A percentile compares a stretch with the other conserved stretches of the same genome.
Evolutionary conservation across 2,797 vertebrate species (phyloP).

Genomic region (Enteromius afrohamiltoni): DNA sequence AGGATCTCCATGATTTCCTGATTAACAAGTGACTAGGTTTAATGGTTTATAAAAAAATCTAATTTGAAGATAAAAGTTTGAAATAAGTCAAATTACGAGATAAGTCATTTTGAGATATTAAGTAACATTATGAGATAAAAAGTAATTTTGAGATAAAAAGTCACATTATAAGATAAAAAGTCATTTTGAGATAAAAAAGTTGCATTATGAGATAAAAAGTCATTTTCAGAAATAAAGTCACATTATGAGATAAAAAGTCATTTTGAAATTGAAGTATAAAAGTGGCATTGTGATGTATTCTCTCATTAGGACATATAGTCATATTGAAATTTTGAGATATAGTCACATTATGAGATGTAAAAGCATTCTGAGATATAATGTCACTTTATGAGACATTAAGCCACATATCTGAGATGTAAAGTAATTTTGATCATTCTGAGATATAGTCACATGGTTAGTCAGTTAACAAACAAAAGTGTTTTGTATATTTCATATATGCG

Average conservation of each 20-base stretch:
- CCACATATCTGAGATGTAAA: neutral
- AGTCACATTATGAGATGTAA: neutral
- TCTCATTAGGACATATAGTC: neutral
- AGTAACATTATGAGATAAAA: neutral
- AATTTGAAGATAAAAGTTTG: too few relatives aligned
- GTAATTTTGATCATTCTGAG: neutral
- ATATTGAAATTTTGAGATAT: neutral
- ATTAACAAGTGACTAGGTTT: neutral
- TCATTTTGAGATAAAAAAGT: too few relatives aligned
- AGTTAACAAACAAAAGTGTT: neutral
- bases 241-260: too few relatives aligned
- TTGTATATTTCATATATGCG: too few relatives aligned
- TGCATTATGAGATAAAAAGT: neutral
- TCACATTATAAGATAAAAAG: neutral
- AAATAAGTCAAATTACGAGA: too few relatives aligned
- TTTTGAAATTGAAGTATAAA: neutral
- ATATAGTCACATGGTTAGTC: neutral
- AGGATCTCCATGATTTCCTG: neutral
- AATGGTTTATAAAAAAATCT: neutral
- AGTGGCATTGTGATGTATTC: neutral
- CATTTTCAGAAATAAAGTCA: too few relatives aligned
- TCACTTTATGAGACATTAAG: neutral
- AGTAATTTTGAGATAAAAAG: too few relatives aligned
- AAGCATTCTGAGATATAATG: neutral
- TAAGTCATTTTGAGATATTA: too few relatives aligned